Conservation (phyloP, 2,797 vertebrate species). For the Odontamblyopus lacepedii region DNA sequence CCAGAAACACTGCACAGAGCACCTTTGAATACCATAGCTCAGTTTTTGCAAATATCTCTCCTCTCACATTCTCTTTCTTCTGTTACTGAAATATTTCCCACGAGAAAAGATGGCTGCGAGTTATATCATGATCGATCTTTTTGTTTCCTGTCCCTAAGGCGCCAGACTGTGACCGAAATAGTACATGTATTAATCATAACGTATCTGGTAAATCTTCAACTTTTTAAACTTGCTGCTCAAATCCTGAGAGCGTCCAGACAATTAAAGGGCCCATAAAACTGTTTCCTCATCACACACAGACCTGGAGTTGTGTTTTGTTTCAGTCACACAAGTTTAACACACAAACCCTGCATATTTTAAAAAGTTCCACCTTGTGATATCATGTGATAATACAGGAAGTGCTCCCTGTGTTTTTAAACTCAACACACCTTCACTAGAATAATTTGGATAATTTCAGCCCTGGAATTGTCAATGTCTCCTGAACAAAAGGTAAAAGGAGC, state of each 20-base stretch:
- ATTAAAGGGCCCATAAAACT: not conserved
- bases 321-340: no score
- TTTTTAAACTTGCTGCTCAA: slow-evolving; percentile 5
- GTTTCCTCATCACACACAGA: no score
- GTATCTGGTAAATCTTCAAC: slow-evolving; percentile 18
- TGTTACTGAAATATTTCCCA: slow-evolving; percentile 27
- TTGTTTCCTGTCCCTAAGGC: slow-evolving; percentile 34
- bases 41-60: not conserved
- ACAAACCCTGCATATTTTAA: no score
- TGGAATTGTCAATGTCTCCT: no score
- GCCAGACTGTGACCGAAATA: slow-evolving; percentile 25
- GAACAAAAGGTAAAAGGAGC: no score
- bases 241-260: not conserved
- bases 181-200: slow-evolving; percentile 25
- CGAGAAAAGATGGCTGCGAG: slow-evolving; percentile 22
- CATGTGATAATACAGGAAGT: no score
- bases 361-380: no score
- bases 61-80: slow-evolving; percentile 1
- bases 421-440: no score
- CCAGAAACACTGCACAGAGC: not conserved
- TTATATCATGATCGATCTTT: slow-evolving; percentile 38
- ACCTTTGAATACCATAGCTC: not conserved
- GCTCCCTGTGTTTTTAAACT: no score
- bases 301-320: no score
- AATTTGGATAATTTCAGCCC: no score